A percentile compares a stretch with the other conserved stretches of the same genome.
Conservation (phyloP, 2,797 vertebrate genomes). For the Garrulus glandarius region DNA sequence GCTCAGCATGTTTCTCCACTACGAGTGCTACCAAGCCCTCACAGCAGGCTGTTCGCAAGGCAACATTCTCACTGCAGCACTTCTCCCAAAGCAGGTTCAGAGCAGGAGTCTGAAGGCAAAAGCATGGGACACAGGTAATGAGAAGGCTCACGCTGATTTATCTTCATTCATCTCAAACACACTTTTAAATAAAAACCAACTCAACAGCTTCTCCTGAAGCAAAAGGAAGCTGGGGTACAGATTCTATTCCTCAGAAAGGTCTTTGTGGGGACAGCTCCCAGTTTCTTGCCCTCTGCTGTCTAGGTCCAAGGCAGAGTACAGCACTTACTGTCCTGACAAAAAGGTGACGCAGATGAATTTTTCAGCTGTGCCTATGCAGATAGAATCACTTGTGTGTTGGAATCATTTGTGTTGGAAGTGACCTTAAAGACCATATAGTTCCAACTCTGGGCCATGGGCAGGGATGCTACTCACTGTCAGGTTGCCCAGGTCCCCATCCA, state of each 20-base stretch:
- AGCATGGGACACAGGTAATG: not conserved
- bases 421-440: not conserved
- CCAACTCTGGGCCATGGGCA: not conserved
- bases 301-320: not conserved
- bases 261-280: not conserved
- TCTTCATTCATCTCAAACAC: not conserved
- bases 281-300: not conserved
- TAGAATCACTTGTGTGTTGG: not conserved
- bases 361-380: not conserved
- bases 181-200: not conserved
- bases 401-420: not conserved
- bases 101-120: slow-evolving; percentile 82
- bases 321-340: not conserved
- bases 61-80: slow-evolving; percentile 82
- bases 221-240: not conserved
- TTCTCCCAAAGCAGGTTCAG: slow-evolving; percentile 91
- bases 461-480: not conserved
- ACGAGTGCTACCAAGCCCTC: slow-evolving; percentile 89
- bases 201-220: not conserved
- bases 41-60: slow-evolving; percentile 86
- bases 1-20: slow-evolving; percentile 87
- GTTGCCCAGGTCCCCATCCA: not conserved
- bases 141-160: not conserved
- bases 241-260: not conserved
- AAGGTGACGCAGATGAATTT: accelerated